Evolutionary conservation across 2,888 invertebrate species (phyloP).

Genomic region (Harpalus rufipes): DNA sequence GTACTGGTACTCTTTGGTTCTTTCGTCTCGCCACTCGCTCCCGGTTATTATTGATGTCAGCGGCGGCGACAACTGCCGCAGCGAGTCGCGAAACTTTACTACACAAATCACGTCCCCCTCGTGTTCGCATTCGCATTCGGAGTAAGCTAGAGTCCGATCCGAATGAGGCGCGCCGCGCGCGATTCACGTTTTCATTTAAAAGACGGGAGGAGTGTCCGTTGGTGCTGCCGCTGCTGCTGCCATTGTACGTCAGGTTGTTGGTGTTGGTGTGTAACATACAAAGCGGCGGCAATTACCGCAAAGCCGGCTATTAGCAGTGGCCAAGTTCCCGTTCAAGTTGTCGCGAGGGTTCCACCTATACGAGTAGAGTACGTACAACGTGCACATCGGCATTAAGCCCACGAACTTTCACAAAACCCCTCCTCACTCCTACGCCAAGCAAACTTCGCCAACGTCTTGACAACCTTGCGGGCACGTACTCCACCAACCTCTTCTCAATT

Average conservation of each 20-base stretch:
- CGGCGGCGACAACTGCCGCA: conserved; percentile 64
- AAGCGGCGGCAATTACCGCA: conserved; percentile 66
- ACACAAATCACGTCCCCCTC: conserved; percentile 71
- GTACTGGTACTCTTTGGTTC: conserved; percentile 10
- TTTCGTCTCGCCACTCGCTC: conserved; percentile 59
- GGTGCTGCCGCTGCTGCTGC: conserved; percentile 41
- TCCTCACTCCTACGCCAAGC: conserved; percentile 30
- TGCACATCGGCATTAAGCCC: conserved; percentile 60
- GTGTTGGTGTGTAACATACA: conserved; percentile 61
- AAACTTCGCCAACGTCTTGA: conserved; percentile 64
- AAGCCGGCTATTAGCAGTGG: conserved; percentile 67
- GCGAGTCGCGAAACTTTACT: conserved; percentile 68
- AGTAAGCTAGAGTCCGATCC: background rate
- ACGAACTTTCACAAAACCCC: conserved; percentile 64
- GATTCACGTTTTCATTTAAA: conserved; percentile 64
- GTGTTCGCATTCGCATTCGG: conserved; percentile 5
- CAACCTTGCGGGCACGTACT: conserved; percentile 70
- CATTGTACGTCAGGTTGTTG: conserved; percentile 35
- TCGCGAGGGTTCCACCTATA: conserved; percentile 39
- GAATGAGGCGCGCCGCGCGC: background rate
- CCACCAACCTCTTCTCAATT: conserved; percentile 70
- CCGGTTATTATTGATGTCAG: conserved; percentile 66
- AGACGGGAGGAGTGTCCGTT: conserved; percentile 64
- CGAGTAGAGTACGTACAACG: conserved; percentile 10
- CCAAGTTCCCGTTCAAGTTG: conserved; percentile 58